A percentile compares a stretch with the other conserved stretches of the same genome.
Conservation (phyloP, 1,140 invertebrate genomes). For the Formica exsecta region DNA sequence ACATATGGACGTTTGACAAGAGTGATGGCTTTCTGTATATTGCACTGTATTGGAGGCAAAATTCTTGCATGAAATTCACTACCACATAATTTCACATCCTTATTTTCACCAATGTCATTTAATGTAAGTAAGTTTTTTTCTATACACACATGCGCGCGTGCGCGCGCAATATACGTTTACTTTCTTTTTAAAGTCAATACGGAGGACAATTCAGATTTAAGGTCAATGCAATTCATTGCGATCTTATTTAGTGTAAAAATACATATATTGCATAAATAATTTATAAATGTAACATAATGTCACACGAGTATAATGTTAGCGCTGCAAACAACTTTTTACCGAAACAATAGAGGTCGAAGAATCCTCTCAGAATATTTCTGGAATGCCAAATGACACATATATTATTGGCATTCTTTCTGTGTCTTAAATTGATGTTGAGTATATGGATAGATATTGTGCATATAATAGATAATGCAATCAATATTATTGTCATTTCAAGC, state of each 20-base stretch:
- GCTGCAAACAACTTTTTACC: constrained; percentile 54
- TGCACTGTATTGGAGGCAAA: constrained; percentile 69
- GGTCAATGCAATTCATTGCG: constrained; percentile 60
- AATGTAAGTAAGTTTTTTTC: constrained; percentile 77
- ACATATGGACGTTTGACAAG: constrained; percentile 91
- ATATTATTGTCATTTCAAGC: constrained; percentile 53
- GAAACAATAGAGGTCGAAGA: constrained; percentile 23
- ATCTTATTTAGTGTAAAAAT: constrained; percentile 61
- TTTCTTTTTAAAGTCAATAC: constrained; percentile 67
- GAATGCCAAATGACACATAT: constrained; percentile 54
- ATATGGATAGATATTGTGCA: constrained; percentile 64
- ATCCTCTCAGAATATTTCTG: constrained; percentile 44
- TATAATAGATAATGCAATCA: constrained; percentile 62
- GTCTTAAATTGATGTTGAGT: constrained; percentile 70
- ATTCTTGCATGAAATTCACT: constrained; percentile 68
- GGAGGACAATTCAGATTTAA: constrained; percentile 46
- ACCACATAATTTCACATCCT: constrained; percentile 70
- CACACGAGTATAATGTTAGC: constrained; percentile 65
- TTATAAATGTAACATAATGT: constrained; percentile 70
- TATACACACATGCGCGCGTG: constrained; percentile 44
- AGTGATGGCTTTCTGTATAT: constrained; percentile 77
- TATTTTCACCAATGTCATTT: constrained; percentile 77
- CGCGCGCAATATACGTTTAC: constrained; percentile 36
- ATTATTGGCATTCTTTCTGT: constrained; percentile 65
- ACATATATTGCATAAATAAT: constrained; percentile 69